A percentile compares a stretch with the other conserved stretches of the same genome.
phyloP scores from a whole-genome alignment of 2,797 vertebrate species.

The Acropternis orthonyx region DNA sequence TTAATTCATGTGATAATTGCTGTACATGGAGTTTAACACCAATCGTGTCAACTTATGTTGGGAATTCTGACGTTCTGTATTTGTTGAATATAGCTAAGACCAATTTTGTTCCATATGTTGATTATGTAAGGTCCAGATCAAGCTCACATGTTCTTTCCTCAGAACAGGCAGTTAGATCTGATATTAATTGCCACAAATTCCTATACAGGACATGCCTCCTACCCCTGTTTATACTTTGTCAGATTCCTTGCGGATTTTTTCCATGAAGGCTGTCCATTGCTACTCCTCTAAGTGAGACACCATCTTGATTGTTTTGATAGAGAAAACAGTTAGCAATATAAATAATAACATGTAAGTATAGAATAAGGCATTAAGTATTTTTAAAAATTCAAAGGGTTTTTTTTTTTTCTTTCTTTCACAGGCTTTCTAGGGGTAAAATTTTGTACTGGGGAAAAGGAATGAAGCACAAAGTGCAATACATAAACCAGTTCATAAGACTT shows the following conservation, averaged over 20 bases:
- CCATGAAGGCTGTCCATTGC: neutral
- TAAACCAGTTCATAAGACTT: constrained; percentile 8
- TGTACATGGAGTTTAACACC: neutral
- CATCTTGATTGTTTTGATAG: neutral
- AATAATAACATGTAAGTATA: neutral
- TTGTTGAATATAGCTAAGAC: neutral
- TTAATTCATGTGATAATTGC: neutral
- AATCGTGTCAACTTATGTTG: neutral
- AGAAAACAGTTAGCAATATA: neutral
- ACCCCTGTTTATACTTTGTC: neutral
- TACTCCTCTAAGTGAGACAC: neutral
- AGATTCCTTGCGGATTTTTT: neutral
- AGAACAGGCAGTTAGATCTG: neutral
- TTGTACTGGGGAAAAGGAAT: neutral
- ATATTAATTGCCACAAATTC: neutral
- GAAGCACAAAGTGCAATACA: neutral
- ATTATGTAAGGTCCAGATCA: neutral
- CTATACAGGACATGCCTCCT: neutral
- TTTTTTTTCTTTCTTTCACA: neutral
- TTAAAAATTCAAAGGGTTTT: neutral
- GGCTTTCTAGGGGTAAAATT: neutral
- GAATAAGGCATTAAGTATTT: neutral
- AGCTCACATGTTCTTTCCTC: neutral
- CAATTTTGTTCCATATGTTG: neutral
- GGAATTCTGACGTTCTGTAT: neutral